Conservation (phyloP, 2,797 vertebrate genomes). For the Cygnus olor region DNA sequence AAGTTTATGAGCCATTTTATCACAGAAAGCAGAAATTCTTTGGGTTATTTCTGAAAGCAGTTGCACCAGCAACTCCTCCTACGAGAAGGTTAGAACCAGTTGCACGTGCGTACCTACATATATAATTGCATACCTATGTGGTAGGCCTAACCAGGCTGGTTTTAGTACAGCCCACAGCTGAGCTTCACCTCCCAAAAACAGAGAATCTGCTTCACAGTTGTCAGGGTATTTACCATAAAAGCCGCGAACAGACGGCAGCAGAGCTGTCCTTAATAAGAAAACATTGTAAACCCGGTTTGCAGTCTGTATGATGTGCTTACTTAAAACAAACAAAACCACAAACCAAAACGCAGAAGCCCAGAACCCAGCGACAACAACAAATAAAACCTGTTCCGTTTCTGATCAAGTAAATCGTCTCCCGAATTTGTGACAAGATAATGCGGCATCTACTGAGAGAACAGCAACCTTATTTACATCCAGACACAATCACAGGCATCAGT, state of each 20-base stretch:
- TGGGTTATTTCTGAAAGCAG: not conserved
- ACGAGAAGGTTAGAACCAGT: not conserved
- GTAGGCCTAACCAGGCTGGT: not conserved
- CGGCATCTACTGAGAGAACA: not conserved
- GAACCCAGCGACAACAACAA: not conserved
- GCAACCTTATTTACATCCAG: not conserved
- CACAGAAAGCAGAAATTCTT: not conserved
- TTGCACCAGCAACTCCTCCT: not conserved
- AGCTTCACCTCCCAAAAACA: conserved; percentile 1
- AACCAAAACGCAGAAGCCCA: not conserved
- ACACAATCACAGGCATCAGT: not conserved
- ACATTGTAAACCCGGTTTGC: not conserved
- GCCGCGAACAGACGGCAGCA: not conserved
- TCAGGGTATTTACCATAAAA: conserved; percentile 2
- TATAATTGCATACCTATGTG: not conserved
- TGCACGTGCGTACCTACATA: not conserved
- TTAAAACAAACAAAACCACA: conserved; percentile 34
- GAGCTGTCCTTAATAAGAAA: conserved; percentile 5
- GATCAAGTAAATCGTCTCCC: not conserved
- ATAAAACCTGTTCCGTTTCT: conserved; percentile 20
- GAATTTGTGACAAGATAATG: not conserved
- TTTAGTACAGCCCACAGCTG: not conserved
- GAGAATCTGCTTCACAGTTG: conserved; percentile 4
- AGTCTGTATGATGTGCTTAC: not conserved
- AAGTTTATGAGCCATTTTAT: not conserved